Conservation (phyloP, 1,140 invertebrate genomes). For the Proales similis region DNA sequence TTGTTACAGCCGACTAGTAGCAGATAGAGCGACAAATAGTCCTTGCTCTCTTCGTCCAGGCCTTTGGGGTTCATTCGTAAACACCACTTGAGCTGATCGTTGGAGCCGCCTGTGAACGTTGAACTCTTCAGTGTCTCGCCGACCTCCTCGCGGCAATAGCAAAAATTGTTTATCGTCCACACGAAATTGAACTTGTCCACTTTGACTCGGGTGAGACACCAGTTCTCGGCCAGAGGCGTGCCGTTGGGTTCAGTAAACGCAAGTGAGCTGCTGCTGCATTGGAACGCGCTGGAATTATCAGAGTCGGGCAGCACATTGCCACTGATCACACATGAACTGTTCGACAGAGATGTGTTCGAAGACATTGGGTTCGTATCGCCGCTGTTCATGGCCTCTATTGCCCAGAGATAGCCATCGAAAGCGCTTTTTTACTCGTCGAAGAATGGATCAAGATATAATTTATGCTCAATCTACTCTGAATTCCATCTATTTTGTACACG, state of each 20-base stretch:
- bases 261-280: no score
- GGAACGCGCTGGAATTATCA: no score
- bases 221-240: conserved; percentile 50
- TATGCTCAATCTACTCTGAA: no score
- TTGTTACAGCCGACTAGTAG: conserved; percentile 90
- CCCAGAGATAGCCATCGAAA: no score
- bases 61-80: conserved; percentile 95
- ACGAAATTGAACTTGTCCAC: conserved; percentile 41
- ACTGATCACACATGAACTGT: no score
- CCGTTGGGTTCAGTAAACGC: no score
- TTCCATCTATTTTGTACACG: no score
- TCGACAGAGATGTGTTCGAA: no score
- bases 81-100: conserved; percentile 99
- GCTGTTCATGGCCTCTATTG: no score
- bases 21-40: conserved; percentile 95
- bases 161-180: conserved; percentile 99
- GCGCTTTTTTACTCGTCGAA: no score
- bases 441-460: no score
- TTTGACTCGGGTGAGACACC: conserved; percentile 54
- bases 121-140: conserved; percentile 98
- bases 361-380: no score
- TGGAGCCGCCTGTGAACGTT: conserved; percentile 94
- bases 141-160: conserved; percentile 91
- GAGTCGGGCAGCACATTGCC: conserved; percentile 28
- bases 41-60: conserved; percentile 98